Conservation (phyloP, 2,888 invertebrate species). For the Conomelus anceps region DNA sequence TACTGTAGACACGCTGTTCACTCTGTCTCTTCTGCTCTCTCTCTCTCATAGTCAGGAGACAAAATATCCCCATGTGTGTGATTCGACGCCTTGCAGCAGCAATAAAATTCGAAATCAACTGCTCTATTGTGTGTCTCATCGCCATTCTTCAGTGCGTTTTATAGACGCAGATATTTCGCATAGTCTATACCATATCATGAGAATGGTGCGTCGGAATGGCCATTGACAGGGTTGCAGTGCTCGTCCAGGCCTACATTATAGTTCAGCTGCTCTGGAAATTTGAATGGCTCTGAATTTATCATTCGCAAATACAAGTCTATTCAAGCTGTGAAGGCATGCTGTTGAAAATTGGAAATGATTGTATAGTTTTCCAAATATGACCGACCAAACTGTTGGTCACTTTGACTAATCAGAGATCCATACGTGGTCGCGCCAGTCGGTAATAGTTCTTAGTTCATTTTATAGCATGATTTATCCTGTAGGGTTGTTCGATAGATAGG, state of each 20-base stretch:
- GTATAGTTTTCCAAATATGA: neutral
- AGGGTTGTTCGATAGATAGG: no score
- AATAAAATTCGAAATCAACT: neutral
- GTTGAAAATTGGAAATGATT: neutral
- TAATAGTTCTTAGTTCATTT: no score
- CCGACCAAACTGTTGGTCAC: no score
- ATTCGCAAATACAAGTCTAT: neutral
- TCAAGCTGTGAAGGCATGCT: neutral
- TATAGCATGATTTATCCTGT: no score
- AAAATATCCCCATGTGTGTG: neutral
- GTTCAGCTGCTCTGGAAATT: neutral
- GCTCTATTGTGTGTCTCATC: neutral
- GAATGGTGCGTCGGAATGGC: neutral
- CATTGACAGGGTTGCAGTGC: neutral
- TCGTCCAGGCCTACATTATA: neutral
- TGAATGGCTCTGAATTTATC: neutral
- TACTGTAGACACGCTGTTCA: neutral
- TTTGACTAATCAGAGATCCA: no score
- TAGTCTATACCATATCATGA: neutral
- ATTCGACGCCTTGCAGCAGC: neutral
- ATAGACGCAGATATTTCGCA: neutral
- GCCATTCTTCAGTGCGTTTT: neutral
- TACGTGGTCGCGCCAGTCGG: no score
- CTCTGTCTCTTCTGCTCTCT: neutral
- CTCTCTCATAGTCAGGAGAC: neutral